phyloP scores from a whole-genome alignment of 2,888 invertebrate species.

The Heliconius erato region DNA sequence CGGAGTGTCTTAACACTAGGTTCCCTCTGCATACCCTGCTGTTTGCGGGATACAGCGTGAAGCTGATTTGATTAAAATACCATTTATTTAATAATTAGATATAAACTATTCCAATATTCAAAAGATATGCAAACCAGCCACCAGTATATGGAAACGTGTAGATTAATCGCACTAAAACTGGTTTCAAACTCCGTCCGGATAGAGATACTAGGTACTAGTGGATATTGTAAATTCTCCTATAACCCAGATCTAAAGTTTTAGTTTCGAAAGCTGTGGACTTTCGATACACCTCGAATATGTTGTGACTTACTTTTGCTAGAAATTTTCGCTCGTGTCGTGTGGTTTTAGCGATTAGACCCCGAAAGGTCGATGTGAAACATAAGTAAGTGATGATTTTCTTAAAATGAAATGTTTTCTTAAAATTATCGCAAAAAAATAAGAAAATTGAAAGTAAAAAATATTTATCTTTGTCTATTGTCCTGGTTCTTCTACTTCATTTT shows the following conservation, averaged over 20 bases:
- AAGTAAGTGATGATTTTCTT: background rate
- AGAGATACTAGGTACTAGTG: background rate
- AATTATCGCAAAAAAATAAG: background rate
- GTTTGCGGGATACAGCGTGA: too few relatives aligned
- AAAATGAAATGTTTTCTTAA: background rate
- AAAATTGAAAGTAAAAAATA: background rate
- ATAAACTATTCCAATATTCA: background rate
- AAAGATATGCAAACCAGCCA: background rate
- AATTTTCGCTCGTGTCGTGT: background rate
- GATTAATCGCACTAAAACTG: constrained; percentile 4
- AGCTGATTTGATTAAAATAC: background rate
- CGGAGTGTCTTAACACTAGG: too few relatives aligned
- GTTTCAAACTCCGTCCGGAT: background rate
- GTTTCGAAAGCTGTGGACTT: background rate
- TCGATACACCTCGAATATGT: constrained; percentile 6
- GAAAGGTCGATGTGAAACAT: background rate
- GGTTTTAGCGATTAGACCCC: background rate
- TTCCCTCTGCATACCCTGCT: too few relatives aligned
- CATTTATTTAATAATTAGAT: too few relatives aligned
- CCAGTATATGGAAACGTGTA: background rate
- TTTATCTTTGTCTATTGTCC: too few relatives aligned
- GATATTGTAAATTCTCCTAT: constrained; percentile 16
- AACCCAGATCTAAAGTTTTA: constrained; percentile 10
- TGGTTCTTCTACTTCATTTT: too few relatives aligned
- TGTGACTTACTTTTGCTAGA: background rate